Percentiles rank a stretch among this genome's conserved stretches.
These are phyloP conservation scores for Daphoenositta chrysoptera DNA, from an alignment of 2,113 vertebrate species.

Conservation along the genomic window DNA sequence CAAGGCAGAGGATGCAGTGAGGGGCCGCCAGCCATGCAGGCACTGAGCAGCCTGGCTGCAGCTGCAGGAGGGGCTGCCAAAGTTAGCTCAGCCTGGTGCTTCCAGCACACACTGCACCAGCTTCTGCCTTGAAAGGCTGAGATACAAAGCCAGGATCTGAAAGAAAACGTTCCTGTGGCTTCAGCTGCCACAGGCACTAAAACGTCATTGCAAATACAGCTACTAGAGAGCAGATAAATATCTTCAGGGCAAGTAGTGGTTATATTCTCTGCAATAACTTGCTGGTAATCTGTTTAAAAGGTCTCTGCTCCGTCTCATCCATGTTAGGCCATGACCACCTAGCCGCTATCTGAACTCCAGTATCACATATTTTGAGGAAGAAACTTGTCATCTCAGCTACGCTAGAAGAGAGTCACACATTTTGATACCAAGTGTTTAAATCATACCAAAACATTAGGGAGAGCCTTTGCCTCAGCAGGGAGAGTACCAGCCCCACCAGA, in stretches of 20 bases:
- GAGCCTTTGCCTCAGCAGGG: background rate
- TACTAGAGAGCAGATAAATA: background rate
- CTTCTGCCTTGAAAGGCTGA: background rate
- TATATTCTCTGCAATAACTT: background rate
- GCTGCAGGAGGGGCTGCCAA: background rate
- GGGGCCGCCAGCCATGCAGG: rapidly evolving
- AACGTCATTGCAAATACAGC: background rate
- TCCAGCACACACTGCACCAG: rapidly evolving
- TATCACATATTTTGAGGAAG: background rate
- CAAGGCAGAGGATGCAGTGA: background rate
- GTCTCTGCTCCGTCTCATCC: background rate
- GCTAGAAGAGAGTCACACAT: rapidly evolving
- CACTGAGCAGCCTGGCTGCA: rapidly evolving
- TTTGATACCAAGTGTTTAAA: background rate
- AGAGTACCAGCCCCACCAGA: background rate
- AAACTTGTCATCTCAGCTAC: background rate
- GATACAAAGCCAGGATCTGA: background rate
- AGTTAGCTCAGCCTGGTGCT: background rate
- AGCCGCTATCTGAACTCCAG: background rate
- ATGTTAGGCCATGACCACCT: background rate
- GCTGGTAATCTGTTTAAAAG: background rate
- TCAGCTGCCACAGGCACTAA: background rate
- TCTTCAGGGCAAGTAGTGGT: background rate
- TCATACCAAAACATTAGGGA: background rate
- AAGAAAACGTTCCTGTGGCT: background rate